phyloP scores from a whole-genome alignment of 2,797 vertebrate species.

The Oreonectes daqikongensis region DNA sequence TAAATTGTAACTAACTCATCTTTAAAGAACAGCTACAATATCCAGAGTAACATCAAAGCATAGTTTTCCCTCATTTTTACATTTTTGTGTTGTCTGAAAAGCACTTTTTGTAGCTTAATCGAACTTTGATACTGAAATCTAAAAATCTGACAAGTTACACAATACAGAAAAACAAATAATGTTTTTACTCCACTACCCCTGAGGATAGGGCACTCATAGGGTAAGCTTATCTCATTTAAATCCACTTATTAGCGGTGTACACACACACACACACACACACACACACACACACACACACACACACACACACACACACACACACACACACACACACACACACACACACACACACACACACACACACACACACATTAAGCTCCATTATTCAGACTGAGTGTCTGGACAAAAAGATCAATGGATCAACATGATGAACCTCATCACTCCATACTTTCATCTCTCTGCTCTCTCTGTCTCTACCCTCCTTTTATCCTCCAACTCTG shows the following conservation, averaged over 20 bases:
- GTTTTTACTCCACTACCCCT: constrained; percentile 20
- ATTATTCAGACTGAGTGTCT: constrained; percentile 47
- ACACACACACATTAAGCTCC: constrained; percentile 21
- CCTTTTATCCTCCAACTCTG: constrained; percentile 43
- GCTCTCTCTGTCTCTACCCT: constrained; percentile 14
- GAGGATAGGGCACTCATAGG: constrained; percentile 25
- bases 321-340: constrained; percentile 2
- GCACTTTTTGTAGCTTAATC: neutral
- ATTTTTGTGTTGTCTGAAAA: neutral
- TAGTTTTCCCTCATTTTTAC: neutral
- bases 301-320: constrained; percentile 3
- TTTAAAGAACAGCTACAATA: neutral
- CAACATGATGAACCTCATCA: constrained; percentile 48
- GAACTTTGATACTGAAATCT: neutral
- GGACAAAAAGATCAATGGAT: constrained; percentile 50
- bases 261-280: constrained; percentile 11
- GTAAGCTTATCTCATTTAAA: constrained; percentile 46
- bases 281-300: constrained; percentile 12
- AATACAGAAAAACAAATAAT: constrained; percentile 24
- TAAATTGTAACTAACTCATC: constrained; percentile 8
- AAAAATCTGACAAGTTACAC: constrained; percentile 3
- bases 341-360: constrained; percentile 9
- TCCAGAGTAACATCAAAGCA: neutral
- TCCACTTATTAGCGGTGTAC: constrained; percentile 35
- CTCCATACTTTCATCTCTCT: constrained; percentile 42